Evolutionary conservation across 2,888 invertebrate species (phyloP), one percentile per base, ranked within the genome.

Genomic region (Gymnosoma rotundatum): DNA sequence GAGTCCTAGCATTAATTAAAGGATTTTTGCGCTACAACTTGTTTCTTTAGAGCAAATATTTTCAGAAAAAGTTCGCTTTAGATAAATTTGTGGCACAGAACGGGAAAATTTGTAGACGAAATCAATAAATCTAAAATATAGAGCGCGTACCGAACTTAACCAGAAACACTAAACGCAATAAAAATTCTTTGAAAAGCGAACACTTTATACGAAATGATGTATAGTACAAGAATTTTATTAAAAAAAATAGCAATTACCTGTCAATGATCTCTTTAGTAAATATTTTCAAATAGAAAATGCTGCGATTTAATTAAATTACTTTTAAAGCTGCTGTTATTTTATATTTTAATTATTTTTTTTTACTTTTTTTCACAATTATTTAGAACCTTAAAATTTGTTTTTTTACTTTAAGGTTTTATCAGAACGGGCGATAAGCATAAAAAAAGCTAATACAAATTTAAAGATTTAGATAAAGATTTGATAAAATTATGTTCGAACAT

Each of bases 201-300:
- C 6, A 12, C 12, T 42, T 6, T 48, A 48, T 48, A 16, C 5
- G 2, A 12, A 45, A 45, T n/a, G n/a, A 45, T 14, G 2, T 5
- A 1, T 45, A 3, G 2, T 16, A 45, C 0, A 48, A n/a, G 14
- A 48, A 48, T 36, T 21, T 69, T 36, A 69, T 54, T 7, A 9
- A 10, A 69, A 48, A n/a, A 69, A 58, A 25, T 25, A 25, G 1
- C 12, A 56, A 64, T 75, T 75, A 75, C 75, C 75, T 75, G 64
- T 20, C 20, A 66, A 66, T 45, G 25, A 73, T 25, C 18, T 2
- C 42, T 16, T 32, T 16, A 56, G 36, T n/a, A 21, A 76, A 60
- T 38, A 45, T 14, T 52, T 63, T 32, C 74, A 74, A 54, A 5
- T 74, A 32, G 63, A 74, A 64, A 64, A 21, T 20, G 16, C 14